These are phyloP conservation scores for Pelodiscus sinensis DNA, from an alignment of 2,113 vertebrate species.

Conservation along the genomic window DNA sequence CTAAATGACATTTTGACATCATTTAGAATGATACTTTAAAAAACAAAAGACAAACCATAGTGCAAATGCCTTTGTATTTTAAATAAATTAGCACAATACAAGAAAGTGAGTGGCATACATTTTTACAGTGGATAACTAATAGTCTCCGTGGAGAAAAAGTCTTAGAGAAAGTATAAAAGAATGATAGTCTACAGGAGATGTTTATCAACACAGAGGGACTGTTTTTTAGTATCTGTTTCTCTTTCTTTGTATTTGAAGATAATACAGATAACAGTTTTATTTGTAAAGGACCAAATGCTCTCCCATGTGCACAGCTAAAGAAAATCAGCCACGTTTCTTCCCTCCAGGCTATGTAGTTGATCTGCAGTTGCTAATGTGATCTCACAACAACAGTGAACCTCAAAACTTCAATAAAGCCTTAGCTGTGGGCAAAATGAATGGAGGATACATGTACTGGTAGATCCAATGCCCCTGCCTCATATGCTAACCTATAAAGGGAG, in stretches of 20 bases:
- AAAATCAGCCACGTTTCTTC: background rate
- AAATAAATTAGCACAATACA: background rate
- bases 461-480: background rate
- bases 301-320: background rate
- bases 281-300: background rate
- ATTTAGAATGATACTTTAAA: conserved; percentile 2
- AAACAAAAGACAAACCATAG: background rate
- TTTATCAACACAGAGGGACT: background rate
- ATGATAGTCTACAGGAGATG: background rate
- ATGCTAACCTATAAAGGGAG: background rate
- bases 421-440: background rate
- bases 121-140: background rate
- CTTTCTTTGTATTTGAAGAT: background rate
- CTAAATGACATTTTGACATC: conserved; percentile 49
- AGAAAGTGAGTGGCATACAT: background rate
- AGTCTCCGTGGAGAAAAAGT: conserved; percentile 8
- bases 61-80: background rate
- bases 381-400: background rate
- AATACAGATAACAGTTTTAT: background rate
- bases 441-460: fast-evolving
- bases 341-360: background rate
- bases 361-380: background rate
- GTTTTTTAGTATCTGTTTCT: background rate
- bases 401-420: background rate
- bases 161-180: background rate